Percentiles rank a stretch among this genome's conserved stretches.
phyloP scores from a whole-genome alignment of 2,113 vertebrate species.

The Halichoerus grypus region DNA sequence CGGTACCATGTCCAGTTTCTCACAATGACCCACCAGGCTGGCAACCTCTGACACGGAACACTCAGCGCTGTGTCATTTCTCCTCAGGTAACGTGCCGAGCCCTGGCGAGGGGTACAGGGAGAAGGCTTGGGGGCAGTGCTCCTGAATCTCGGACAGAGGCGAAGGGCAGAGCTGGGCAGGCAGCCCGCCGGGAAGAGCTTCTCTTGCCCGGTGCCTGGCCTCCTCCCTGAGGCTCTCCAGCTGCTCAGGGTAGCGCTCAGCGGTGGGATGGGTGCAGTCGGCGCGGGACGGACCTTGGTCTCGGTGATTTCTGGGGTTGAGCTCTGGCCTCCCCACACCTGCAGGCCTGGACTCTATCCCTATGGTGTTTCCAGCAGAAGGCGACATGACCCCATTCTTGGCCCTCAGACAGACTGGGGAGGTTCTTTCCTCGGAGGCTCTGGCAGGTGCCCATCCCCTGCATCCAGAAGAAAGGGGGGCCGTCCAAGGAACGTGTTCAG shows the following conservation, averaged over 20 bases:
- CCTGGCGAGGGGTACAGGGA: background rate
- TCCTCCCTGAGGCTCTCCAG: background rate
- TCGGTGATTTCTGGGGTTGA: background rate
- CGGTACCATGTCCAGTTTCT: background rate
- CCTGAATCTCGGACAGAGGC: background rate
- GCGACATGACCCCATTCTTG: background rate
- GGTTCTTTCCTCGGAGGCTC: background rate
- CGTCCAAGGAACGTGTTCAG: background rate
- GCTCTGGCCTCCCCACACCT: background rate
- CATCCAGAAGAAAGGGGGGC: background rate
- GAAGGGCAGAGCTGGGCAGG: background rate
- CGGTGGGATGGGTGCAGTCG: fast-evolving
- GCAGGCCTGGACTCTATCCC: background rate
- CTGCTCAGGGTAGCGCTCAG: background rate
- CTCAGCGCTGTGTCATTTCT: background rate
- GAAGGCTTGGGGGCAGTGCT: fast-evolving
- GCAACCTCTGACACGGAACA: background rate
- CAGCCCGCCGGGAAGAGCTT: background rate
- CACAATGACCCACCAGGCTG: background rate
- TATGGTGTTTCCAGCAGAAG: background rate
- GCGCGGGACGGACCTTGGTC: background rate
- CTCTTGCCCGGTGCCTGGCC: fast-evolving
- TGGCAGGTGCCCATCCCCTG: background rate
- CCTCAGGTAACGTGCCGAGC: background rate
- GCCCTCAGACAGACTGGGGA: background rate